Conservation (phyloP, 2,888 invertebrate species). For the Didymodactylos carnosus region DNA sequence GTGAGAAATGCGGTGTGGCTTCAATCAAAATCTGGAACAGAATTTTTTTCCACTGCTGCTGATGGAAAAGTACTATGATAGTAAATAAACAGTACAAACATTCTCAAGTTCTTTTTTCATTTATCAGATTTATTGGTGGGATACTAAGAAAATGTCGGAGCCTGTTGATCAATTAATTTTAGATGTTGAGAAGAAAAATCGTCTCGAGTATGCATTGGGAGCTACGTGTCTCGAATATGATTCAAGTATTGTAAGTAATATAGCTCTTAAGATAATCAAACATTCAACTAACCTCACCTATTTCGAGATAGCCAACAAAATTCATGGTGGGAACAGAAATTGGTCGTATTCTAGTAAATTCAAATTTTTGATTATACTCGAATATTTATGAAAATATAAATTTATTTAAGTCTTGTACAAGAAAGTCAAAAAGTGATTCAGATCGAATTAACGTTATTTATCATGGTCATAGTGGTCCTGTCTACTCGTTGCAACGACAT, state of each 20-base stretch:
- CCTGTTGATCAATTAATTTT: slow-evolving; percentile 52
- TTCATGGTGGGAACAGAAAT: slow-evolving; percentile 57
- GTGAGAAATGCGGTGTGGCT: neutral
- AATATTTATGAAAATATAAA: too few species aligned
- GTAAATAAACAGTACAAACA: neutral
- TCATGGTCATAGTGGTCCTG: slow-evolving; percentile 50
- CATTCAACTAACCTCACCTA: too few species aligned
- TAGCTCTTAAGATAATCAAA: too few species aligned
- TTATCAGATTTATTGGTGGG: slow-evolving; percentile 39
- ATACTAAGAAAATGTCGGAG: slow-evolving; percentile 51
- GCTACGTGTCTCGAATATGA: slow-evolving; percentile 60
- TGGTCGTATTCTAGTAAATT: slow-evolving; percentile 42
- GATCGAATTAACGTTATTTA: slow-evolving; percentile 53
- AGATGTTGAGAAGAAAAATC: slow-evolving; percentile 47
- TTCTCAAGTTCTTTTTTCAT: too few species aligned
- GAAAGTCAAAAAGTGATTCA: slow-evolving; percentile 52
- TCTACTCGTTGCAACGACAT: slow-evolving; percentile 71
- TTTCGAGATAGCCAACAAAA: slow-evolving; percentile 52
- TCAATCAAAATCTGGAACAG: neutral
- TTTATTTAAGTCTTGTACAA: too few species aligned
- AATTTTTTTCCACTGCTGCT: neutral
- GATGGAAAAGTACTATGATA: slow-evolving; percentile 33
- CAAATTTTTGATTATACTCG: too few species aligned
- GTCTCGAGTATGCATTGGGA: slow-evolving; percentile 48
- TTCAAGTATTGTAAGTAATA: slow-evolving; percentile 44